Conservation (phyloP, 1,140 invertebrate genomes). For the Epicauta chinensis region DNA sequence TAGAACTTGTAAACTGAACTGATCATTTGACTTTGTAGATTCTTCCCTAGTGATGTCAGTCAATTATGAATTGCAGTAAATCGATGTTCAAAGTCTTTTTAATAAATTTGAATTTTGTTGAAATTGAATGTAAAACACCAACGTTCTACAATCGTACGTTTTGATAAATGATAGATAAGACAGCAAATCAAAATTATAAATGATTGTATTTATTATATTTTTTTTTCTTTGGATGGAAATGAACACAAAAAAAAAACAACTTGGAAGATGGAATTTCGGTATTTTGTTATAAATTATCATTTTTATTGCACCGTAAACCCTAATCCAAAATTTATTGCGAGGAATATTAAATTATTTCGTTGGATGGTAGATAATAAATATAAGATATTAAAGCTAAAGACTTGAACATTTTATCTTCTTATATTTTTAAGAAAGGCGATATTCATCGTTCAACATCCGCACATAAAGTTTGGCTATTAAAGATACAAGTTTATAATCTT, state of each 20-base stretch:
- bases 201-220: slow-evolving; percentile 13
- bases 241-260: background rate
- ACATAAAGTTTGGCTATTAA: slow-evolving; percentile 39
- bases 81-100: no score
- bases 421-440: slow-evolving; percentile 32
- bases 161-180: slow-evolving; percentile 26
- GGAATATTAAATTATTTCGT: slow-evolving; percentile 43
- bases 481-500: slow-evolving; percentile 41
- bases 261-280: slow-evolving; percentile 34
- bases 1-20: slow-evolving; percentile 20
- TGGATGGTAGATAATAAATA: slow-evolving; percentile 38
- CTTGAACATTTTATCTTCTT: slow-evolving; percentile 30
- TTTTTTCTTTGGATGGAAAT: slow-evolving; percentile 3
- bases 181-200: slow-evolving; percentile 15
- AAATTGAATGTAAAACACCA: no score
- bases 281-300: slow-evolving; percentile 43
- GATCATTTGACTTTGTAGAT: background rate
- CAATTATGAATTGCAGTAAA: background rate
- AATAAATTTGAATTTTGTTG: no score
- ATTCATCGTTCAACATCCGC: slow-evolving; percentile 37
- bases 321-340: slow-evolving; percentile 42
- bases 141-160: no score
- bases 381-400: slow-evolving; percentile 38
- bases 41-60: background rate
- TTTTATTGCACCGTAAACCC: slow-evolving; percentile 41